Base-by-base conservation (phyloP, 2,888 invertebrate species). In the Eucera pruinosa region DNA sequence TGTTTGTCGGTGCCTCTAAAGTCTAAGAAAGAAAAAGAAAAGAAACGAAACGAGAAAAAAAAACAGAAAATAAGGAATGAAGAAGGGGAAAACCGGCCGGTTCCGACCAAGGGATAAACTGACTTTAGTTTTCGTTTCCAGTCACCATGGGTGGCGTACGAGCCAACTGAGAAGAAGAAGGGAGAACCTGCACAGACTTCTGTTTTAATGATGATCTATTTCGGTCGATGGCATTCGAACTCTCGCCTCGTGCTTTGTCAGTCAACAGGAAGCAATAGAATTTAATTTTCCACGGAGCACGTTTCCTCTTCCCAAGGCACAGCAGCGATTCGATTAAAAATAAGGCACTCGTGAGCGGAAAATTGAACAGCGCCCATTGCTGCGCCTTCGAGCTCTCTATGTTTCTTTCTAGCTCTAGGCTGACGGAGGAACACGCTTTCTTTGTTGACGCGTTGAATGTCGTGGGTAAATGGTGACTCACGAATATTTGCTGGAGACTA, bases 231-330 rank as follows among this genome's bases (percentile, higher is more conserved):
- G 76, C 79, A 84, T 77, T 79, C 82, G 72, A 72, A 81, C 71
- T 54, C 72, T 57, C 69, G 78, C 67, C 65, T 33, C 61, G 55
- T 77, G 84, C 81, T 77, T 77, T 69, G 81, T 84, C 81, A 81
- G 84, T 84, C 81, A 83, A 84, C 84, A 82, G 85, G 84, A 84
- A 84, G 81, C 67, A 58, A 84, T 84, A 82, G 85, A 84, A 82
- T 84, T 84, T 84, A 76, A 84, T 84, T 84, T 81, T 81, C 78
- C 71, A 65, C 71, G 70, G 68, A 50, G 78, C 72, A 67, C 77
- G 72, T 77, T 73, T 77, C 64, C 72, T 72, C 60, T 64, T 58
- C 13, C 58, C 27, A 25, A 13, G 41, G 27, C 52, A 27, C 52
- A 18, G 52, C 47, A 45, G 48, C 55, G 74, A 64, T 74, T 74